Evolutionary conservation across 2,113 vertebrate genomes (phyloP).

Genomic region (Epinephelus cyanopodus): DNA sequence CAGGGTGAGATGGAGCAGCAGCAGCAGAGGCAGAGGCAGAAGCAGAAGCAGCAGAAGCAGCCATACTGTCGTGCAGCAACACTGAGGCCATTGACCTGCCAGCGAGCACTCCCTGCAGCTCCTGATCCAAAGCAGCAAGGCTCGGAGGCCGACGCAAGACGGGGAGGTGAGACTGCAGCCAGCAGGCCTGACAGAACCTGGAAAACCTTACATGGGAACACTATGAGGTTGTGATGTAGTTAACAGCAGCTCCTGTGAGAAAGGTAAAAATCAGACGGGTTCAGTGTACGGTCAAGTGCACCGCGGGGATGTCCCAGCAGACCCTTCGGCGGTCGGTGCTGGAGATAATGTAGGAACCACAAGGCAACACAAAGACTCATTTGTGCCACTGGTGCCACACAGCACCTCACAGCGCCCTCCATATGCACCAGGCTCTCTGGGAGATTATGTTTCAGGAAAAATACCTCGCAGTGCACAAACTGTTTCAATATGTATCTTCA

Average conservation of each 20-base stretch:
- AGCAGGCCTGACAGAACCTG: background rate
- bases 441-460: constrained; percentile 63
- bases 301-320: constrained; percentile 28
- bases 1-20: constrained; percentile 53
- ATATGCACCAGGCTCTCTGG: constrained; percentile 21
- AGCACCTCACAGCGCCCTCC: constrained; percentile 41
- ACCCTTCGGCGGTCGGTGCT: constrained; percentile 20
- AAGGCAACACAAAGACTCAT: constrained; percentile 67
- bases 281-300: constrained; percentile 40
- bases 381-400: constrained; percentile 64
- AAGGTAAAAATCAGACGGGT: constrained; percentile 34
- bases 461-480: constrained; percentile 25
- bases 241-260: constrained; percentile 37
- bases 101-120: constrained; percentile 14
- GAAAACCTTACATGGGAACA: constrained; percentile 12
- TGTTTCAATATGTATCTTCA: constrained; percentile 45
- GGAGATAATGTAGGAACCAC: constrained; percentile 62
- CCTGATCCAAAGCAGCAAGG: constrained; percentile 47
- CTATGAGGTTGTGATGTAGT: constrained; percentile 13
- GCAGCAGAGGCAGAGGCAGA: background rate
- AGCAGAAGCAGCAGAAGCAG: constrained; percentile 12
- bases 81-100: constrained; percentile 44
- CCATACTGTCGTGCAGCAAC: constrained; percentile 21
- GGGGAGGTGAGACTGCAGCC: constrained; percentile 13
- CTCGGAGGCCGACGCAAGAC: constrained; percentile 15